A percentile compares a stretch with the other conserved stretches of the same genome.
phyloP scores from a whole-genome alignment of 2,888 invertebrate species.

The Rhorus exstirpatorius region DNA sequence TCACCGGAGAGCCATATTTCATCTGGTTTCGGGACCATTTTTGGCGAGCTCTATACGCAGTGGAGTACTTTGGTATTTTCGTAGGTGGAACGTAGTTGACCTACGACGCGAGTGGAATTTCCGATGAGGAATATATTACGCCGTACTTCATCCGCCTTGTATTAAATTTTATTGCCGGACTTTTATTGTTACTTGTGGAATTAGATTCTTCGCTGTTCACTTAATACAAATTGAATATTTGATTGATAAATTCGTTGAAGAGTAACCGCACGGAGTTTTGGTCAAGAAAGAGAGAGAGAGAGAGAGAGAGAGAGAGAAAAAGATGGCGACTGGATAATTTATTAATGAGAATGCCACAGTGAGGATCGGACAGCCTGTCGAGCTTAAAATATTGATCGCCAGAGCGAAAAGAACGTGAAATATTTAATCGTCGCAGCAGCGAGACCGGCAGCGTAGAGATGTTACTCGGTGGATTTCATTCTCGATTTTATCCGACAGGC shows the following conservation, averaged over 20 bases:
- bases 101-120: conserved; percentile 50
- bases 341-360: conserved; percentile 52
- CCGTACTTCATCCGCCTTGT: conserved; percentile 5
- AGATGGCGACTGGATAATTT: conserved; percentile 36
- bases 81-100: conserved; percentile 34
- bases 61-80: conserved; percentile 41
- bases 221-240: conserved; percentile 20
- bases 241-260: conserved; percentile 2
- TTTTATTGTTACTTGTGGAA: conserved; percentile 31
- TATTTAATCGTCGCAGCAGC: conserved; percentile 62
- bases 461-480: conserved; percentile 50
- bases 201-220: neutral
- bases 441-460: conserved; percentile 31
- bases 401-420: conserved; percentile 56
- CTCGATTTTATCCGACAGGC: conserved; percentile 58
- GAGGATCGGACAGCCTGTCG: conserved; percentile 58
- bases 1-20: conserved; percentile 64
- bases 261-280: neutral
- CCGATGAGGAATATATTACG: conserved; percentile 46
- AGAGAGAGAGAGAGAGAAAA: conserved; percentile 2
- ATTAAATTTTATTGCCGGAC: conserved; percentile 38
- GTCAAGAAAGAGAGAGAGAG: conserved; percentile 2
- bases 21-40: conserved; percentile 57
- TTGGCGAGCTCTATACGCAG: conserved; percentile 45
- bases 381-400: conserved; percentile 62